These are phyloP conservation scores for Schizothorax lantsangensis DNA, from an alignment of 2,797 vertebrate species.

Conservation along the genomic window DNA sequence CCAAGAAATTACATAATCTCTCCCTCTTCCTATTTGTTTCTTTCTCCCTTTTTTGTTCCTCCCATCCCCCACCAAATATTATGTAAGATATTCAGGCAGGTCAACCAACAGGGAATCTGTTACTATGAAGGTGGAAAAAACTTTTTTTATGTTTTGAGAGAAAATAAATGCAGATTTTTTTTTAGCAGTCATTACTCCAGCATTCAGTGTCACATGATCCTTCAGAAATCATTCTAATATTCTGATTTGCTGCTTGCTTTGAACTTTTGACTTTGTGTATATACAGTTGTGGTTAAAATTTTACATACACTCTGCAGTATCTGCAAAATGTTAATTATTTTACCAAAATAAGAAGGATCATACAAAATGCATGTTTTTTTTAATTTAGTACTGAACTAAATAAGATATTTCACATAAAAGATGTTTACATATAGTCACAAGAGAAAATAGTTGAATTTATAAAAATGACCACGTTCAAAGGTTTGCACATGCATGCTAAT, in stretches of 20 bases:
- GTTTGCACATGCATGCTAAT: background rate
- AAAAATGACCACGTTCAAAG: background rate
- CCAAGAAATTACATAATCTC: slow-evolving; percentile 20
- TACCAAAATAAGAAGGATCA: background rate
- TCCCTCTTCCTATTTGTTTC: slow-evolving; percentile 42
- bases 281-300: background rate
- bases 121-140: slow-evolving; percentile 9
- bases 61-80: background rate
- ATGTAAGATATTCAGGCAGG: background rate
- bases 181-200: background rate
- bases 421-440: background rate
- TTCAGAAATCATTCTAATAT: background rate
- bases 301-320: background rate
- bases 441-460: background rate
- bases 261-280: background rate
- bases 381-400: background rate
- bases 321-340: background rate
- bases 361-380: background rate
- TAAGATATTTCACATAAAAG: background rate
- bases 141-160: background rate
- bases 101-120: slow-evolving; percentile 1
- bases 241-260: background rate
- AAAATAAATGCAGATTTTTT: background rate
- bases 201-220: background rate
- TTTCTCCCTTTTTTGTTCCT: slow-evolving; percentile 29